Base-by-base conservation (phyloP, 1,140 invertebrate species). In the Zaprionus inermis region DNA sequence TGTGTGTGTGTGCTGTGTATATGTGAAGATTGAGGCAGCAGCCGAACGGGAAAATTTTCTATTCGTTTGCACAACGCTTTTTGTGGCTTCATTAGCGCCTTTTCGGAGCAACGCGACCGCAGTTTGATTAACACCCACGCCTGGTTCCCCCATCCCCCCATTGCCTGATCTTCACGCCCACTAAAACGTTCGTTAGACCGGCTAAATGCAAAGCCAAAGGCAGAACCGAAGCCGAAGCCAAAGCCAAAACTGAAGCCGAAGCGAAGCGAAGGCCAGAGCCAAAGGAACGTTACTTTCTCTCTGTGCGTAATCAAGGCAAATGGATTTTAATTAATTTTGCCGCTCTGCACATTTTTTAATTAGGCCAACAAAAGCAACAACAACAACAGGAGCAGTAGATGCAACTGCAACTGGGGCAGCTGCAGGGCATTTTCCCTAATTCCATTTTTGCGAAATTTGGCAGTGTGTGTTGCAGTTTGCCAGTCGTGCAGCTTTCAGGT, bases 241-340 rank as follows among this genome's bases (percentile, higher is more conserved):
- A 63, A 34, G n/a, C 36, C 2, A n/a, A 16, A 18, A 36, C 34
- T 11, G 28, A 49, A 55, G 55, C 44, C 71, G 22, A 66, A 52
- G 60, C 34, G 38, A 63, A 36, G 67, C 36, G 52, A 22, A 22
- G 34, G 55, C 76, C 44, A 28, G 65, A 59, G 52, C 52, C 71
- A 55, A 58, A 59, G 65, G 38, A 59, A 32, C 72, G 64, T 16
- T 16, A 44, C 38, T 44, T 44, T 44, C 38, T 38, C 36, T 41
- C 38, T 16, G 44, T 46, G 75, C 41, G 75, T 79, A 79, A 88
- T 88, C 82, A 85, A 76, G 79, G 68, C 79, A 78, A 76, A 86
- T 88, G 79, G 79, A 88, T 82, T 88, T 86, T 86, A 86, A 86
- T 86, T 86, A 86, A 86, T 86, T 86, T 79, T 79, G 38, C 72